Conservation (phyloP, 2,113 vertebrate species). For the Bufo bufo region DNA sequence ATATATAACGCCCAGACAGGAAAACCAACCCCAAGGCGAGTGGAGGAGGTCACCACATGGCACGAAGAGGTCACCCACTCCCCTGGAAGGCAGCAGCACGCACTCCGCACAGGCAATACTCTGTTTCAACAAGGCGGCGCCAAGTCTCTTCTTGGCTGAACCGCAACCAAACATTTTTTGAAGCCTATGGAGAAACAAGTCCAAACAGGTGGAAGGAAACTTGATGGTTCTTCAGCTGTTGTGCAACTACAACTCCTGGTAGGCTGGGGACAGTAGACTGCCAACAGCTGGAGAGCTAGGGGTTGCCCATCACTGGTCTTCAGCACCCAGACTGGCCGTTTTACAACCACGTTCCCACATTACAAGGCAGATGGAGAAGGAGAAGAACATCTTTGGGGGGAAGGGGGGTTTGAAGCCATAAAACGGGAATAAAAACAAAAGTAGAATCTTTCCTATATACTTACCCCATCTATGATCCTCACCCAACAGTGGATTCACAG, state of each 20-base stretch:
- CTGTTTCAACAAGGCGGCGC: not conserved
- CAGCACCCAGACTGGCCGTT: not conserved
- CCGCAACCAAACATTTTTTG: not conserved
- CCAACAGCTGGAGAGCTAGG: not conserved
- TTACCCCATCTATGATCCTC: no score
- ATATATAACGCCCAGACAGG: constrained; percentile 5
- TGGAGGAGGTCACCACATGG: not conserved
- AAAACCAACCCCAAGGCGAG: not conserved
- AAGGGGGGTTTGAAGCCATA: not conserved
- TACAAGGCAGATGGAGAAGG: not conserved
- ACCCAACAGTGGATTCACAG: no score
- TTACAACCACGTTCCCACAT: not conserved
- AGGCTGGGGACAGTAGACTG: not conserved
- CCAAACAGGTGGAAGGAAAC: constrained; percentile 61
- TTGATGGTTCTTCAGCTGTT: not conserved
- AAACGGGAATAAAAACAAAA: no score
- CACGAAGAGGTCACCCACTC: not conserved
- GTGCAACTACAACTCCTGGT: not conserved
- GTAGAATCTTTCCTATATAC: no score
- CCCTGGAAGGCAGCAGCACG: not conserved
- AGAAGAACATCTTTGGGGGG: no score
- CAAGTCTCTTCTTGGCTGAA: not conserved
- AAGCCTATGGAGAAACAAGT: constrained; percentile 60
- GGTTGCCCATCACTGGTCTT: not conserved
- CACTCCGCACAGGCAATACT: no score